Evolutionary conservation across 2,797 vertebrate genomes (phyloP).

Genomic region (Antennarius maculatus): DNA sequence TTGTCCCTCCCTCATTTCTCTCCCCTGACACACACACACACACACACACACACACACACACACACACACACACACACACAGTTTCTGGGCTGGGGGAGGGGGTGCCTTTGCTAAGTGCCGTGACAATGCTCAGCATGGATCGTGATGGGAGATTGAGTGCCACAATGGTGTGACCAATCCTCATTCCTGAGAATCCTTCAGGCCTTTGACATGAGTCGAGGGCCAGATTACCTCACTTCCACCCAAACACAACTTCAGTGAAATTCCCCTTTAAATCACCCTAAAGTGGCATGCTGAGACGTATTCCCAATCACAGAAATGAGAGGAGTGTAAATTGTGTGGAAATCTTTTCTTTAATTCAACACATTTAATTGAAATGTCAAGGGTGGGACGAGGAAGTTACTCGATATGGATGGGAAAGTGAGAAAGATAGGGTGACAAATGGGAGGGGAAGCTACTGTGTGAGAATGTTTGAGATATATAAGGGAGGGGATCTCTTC

Average conservation of each 20-base stretch:
- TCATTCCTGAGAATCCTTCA: constrained; percentile 63
- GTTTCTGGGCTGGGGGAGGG: constrained; percentile 36
- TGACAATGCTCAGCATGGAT: constrained; percentile 77
- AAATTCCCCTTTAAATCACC: constrained; percentile 44
- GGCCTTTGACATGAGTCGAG: constrained; percentile 65
- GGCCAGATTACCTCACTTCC: constrained; percentile 65
- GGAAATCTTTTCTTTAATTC: constrained; percentile 20
- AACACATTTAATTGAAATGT: constrained; percentile 48
- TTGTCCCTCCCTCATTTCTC: constrained; percentile 42
- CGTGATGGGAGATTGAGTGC: constrained; percentile 67
- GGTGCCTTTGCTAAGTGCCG: constrained; percentile 70
- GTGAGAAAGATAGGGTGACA: constrained; percentile 29
- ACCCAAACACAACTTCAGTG: constrained; percentile 21
- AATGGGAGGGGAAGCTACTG: constrained; percentile 34
- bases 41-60: background rate
- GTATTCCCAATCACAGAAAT: constrained; percentile 8
- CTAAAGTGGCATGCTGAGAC: constrained; percentile 32
- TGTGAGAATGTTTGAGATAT: constrained; percentile 40
- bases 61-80: constrained; percentile 30
- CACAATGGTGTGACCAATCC: constrained; percentile 77
- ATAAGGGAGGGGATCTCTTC: constrained; percentile 25
- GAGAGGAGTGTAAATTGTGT: constrained; percentile 14
- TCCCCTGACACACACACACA: constrained; percentile 21
- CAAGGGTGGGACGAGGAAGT: constrained; percentile 24
- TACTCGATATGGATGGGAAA: constrained; percentile 40